Evolutionary conservation across 2,888 invertebrate genomes (phyloP).

Genomic region (Harpalus rufipes): DNA sequence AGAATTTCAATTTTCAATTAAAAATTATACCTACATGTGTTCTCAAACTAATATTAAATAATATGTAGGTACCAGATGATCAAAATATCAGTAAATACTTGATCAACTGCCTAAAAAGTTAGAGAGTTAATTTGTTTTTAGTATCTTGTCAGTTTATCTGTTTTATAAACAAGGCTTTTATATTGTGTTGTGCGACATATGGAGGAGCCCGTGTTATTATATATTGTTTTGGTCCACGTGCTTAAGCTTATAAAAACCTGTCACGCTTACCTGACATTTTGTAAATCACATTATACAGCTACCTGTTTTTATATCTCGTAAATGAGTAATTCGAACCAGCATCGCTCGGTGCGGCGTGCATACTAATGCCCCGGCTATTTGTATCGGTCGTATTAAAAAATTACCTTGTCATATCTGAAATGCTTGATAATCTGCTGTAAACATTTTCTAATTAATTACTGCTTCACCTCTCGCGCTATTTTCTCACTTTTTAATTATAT

Average conservation of each 20-base stretch:
- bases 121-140: conserved; percentile 61
- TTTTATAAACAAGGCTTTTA: conserved; percentile 15
- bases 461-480: conserved; percentile 37
- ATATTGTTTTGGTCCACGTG: conserved; percentile 60
- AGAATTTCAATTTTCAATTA: too few species aligned
- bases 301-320: conserved; percentile 63
- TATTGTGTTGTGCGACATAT: background rate
- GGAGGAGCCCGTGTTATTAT: conserved; percentile 22
- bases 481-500: conserved; percentile 26
- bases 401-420: conserved; percentile 58
- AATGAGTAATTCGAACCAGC: conserved; percentile 60
- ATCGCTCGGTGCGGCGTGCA: conserved; percentile 37
- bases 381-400: conserved; percentile 53
- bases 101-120: background rate
- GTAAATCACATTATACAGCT: conserved; percentile 64
- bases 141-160: conserved; percentile 45
- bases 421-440: conserved; percentile 54
- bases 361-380: conserved; percentile 35
- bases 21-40: too few species aligned
- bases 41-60: too few species aligned
- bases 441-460: conserved; percentile 59
- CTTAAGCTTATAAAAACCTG: conserved; percentile 63
- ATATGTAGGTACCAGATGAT: too few species aligned
- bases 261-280: conserved; percentile 64
- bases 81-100: too few species aligned